Base-by-base conservation (phyloP, 2,888 invertebrate species). In the Myopa testacea region DNA sequence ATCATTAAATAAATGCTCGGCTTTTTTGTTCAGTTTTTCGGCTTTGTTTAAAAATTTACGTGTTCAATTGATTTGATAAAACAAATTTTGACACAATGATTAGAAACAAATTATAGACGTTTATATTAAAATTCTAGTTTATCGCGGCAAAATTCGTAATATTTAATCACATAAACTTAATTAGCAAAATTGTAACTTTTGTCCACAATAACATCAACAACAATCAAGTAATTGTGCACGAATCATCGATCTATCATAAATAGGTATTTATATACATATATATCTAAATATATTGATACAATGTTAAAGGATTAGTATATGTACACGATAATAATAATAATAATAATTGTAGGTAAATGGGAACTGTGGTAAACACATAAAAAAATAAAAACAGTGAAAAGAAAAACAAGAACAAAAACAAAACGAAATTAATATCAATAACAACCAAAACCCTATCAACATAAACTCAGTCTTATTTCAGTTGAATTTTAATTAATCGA, bases 81-180 rank as follows among this genome's bases (percentile, higher is more conserved):
- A 10, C 19, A 5, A 45, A 50, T 45, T 40, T 69, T 62, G 62
- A 37, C 76, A 76, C 69, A 69, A 76, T 76, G 69, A 76, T 76
- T 60, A 40, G 60, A 40, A 76, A 70, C 62, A 76, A 76, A 71
- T 52, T 65, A 40, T 76, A 58, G 67, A 52, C 58, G n/a, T 38
- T 7, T 50, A 72, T 37, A 40, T 40, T 72, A n/a, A 50, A 74
- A 34, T 58, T 55, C 14, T 52, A 34, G 26, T 34, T n/a, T 58
- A 14, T 71, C 4, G 10, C n/a, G 14, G 19, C 37, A 7, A 52
- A 69, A 69, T 69, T 69, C 50, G 6, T 45, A 45, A 10, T 45
- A 8, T 45, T 45, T 6, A 45, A 45, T 45, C 10, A 45, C 45
- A 45, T 45, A 45, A 45, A 45, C 45, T 45, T 45, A 8, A 26